Conservation (phyloP, 2,113 vertebrate species). For the Lates calcarifer region DNA sequence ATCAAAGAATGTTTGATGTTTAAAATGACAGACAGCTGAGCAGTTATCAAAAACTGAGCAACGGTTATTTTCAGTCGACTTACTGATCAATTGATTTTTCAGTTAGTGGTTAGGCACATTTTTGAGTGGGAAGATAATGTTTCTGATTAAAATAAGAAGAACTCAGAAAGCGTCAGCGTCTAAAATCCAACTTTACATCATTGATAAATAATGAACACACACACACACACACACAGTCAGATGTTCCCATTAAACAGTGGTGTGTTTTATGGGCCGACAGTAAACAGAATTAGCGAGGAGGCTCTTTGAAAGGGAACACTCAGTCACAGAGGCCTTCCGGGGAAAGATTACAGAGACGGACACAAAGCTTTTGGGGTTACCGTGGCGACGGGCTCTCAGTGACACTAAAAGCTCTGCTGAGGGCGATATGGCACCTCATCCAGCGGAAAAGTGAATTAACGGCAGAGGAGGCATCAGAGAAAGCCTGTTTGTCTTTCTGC, state of each 20-base stretch:
- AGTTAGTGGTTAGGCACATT: too few species aligned
- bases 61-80: too few species aligned
- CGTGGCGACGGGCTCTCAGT: conserved; percentile 19
- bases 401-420: conserved; percentile 42
- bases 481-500: conserved; percentile 9
- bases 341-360: conserved; percentile 36
- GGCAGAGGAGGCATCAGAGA: background rate
- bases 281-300: conserved; percentile 30
- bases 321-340: conserved; percentile 7
- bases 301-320: conserved; percentile 26
- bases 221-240: background rate
- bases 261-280: conserved; percentile 34
- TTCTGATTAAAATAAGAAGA: too few species aligned
- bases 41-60: too few species aligned
- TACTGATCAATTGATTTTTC: too few species aligned
- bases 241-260: background rate
- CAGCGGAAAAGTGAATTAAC: conserved; percentile 23
- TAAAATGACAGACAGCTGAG: too few species aligned
- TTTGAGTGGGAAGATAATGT: too few species aligned
- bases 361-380: conserved; percentile 20
- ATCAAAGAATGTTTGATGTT: too few species aligned
- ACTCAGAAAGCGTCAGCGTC: too few species aligned
- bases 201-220: background rate
- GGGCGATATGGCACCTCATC: background rate
- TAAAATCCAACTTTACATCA: too few species aligned